Base-by-base conservation (phyloP, 1,140 invertebrate genomes). In the Drosophila nannoptera region DNA sequence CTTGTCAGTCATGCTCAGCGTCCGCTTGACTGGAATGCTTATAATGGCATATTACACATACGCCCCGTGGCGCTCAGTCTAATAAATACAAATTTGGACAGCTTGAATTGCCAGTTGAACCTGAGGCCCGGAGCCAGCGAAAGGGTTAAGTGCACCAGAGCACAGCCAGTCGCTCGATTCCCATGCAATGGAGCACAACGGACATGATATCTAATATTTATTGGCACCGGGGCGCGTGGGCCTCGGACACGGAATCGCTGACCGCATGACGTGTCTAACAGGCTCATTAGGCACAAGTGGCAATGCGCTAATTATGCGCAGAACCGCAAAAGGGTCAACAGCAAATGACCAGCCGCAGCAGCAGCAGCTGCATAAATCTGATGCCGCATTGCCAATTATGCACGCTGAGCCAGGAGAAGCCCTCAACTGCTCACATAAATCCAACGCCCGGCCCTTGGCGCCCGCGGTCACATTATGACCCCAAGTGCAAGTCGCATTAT, bases 21-120 rank as follows among this genome's bases (percentile, higher is more conserved):
- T 14, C 36, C 38, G 55, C 45, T 48, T 16, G 74, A 62, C 52
- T 74, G 80, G 81, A 76, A 80, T 83, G 80, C 80, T 68, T 74
- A 71, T 83, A 83, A 84, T 83, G 73, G 80, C 80, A 83, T 83
- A 83, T 84, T 84, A 86, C 81, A 81, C 81, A 86, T 86, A 86
- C 81, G 81, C 81, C 81, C 81, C 62, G 68, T 86, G 77, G 81
- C 74, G 81, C 74, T 49, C 66, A 69, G 80, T 76, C 80, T 84
- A 84, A 83, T 83, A 83, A 83, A 83, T 83, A 83, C 80, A 80
- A 84, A 84, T 83, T 84, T 83, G 68, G 81, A 83, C 80, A 80
- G 80, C 73, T 60, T 71, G 67, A 81, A 80, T 84, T 78, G 76
- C 75, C 69, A 46, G 65, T 50, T 38, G 46, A 56, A 56, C 43